phyloP scores from a whole-genome alignment of 2,113 vertebrate genomes.

The Astatoreochromis straeleni region DNA sequence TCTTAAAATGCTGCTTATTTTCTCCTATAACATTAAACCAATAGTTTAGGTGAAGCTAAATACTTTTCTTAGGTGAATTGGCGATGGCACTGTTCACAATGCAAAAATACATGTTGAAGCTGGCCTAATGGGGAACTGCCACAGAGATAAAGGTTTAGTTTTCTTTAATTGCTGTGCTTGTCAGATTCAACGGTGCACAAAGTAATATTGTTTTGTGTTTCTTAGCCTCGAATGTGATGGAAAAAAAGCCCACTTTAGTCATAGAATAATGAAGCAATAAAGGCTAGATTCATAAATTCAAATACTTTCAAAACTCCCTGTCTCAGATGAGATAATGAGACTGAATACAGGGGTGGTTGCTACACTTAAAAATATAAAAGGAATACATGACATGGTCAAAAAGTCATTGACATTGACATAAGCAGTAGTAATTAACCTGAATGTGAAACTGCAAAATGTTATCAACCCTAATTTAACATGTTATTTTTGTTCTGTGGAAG shows the following conservation, averaged over 20 bases:
- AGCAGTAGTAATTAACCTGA: constrained; percentile 27
- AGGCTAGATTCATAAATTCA: background rate
- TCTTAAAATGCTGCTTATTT: background rate
- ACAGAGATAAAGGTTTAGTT: background rate
- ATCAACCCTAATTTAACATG: background rate
- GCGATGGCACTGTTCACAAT: background rate
- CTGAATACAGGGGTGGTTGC: background rate
- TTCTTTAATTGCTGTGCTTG: background rate
- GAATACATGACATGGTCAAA: constrained; percentile 23
- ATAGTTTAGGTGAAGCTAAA: background rate
- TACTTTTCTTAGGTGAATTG: background rate
- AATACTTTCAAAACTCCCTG: background rate
- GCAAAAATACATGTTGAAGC: background rate
- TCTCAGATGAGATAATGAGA: background rate
- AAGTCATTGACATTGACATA: constrained; percentile 43
- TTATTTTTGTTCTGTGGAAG: constrained; percentile 21
- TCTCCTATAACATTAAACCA: background rate
- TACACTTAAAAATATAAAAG: constrained; percentile 8
- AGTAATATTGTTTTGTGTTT: background rate
- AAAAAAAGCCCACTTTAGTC: background rate
- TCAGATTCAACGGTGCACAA: background rate
- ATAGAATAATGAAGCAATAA: background rate
- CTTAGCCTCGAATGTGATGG: background rate
- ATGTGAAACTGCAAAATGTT: constrained; percentile 10
- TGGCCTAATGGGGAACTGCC: background rate